Evolutionary conservation across 2,113 vertebrate genomes (phyloP).

Genomic region (Himantopus leucocephalus): DNA sequence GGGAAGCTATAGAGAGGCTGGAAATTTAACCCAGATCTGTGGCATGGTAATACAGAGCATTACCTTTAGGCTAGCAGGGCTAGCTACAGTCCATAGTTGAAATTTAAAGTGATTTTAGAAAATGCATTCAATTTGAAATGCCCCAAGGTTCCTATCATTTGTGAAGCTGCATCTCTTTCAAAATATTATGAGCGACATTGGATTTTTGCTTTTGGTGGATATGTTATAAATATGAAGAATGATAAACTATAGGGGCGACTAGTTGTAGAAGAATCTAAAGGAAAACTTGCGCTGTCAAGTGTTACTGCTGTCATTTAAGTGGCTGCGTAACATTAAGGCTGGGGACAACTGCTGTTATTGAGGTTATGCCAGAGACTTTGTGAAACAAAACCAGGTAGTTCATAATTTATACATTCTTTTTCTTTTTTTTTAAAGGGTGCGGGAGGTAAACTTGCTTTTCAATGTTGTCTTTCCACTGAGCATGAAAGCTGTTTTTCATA

Average conservation of each 20-base stretch:
- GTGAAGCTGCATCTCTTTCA: conserved; percentile 26
- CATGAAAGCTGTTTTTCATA: not conserved
- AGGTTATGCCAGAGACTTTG: not conserved
- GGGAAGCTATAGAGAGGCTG: conserved; percentile 11
- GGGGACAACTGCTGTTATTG: not conserved
- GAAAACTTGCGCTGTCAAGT: not conserved
- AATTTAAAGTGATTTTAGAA: conserved; percentile 58
- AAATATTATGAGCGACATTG: not conserved
- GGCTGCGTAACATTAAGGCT: not conserved
- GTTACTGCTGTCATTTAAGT: not conserved
- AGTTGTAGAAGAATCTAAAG: not conserved
- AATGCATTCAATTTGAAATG: conserved; percentile 58
- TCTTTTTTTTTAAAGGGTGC: not conserved
- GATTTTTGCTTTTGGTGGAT: conserved; percentile 22
- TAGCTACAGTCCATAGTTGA: conserved; percentile 38
- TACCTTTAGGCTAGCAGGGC: conserved; percentile 54
- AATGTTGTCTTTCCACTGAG: not conserved
- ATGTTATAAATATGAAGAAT: not conserved
- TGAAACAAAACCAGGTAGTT: not conserved
- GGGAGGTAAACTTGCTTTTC: not conserved
- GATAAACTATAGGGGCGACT: not conserved
- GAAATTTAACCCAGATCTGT: conserved; percentile 52
- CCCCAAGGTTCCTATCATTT: conserved; percentile 46
- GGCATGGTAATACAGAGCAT: conserved; percentile 49
- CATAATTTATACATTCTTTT: not conserved